Evolutionary conservation across 2,797 vertebrate species (phyloP), one percentile per base, ranked within the genome.

Genomic region (Hephaestus fuliginosus): DNA sequence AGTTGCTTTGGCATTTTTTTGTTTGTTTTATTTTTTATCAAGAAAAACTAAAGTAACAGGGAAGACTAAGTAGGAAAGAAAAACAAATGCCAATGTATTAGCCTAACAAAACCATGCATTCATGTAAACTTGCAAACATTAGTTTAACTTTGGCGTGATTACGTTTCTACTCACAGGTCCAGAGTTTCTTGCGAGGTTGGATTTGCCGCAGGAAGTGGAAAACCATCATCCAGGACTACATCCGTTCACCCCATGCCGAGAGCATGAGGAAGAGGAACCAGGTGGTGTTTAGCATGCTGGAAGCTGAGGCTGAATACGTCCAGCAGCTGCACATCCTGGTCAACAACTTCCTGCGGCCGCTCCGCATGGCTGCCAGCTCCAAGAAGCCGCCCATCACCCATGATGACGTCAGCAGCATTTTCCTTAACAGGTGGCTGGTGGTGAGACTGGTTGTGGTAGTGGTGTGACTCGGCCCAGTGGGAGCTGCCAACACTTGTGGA

Each of bases 231-330:
- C 98, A 99, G 94, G 98, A 99, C 95, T 99, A 99, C 88, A 98
- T 99, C 81, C 97, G 98, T 33, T 99, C 98, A 0, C 98, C 98
- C 0, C 98, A 99, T 0, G 98, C 98, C 0, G 98, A 99, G 90
- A 99, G 98, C 96, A 99, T 99, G 98, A 96, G 98, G 85, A 99
- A 98, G 93, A 95, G 98, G 86, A 99, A 99, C 95, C 98, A 99
- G 91, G 97, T 99, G 44, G 98, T 99, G 74, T 99, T 99, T 86
- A 99, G 98, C 94, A 99, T 99, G 98, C 95, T 99, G 90, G 98
- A 99, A 86, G 98, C 98, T 0, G 98, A 99, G 92, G 97, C 98
- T 0, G 98, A 99, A 89, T 99, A 99, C 0, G 98, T 99, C 39
- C 98, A 99, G 93, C 98, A 99, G 87, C 96, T 99, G 64, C 97